phyloP scores from a whole-genome alignment of 1,140 invertebrate species.

The Pogonus chalceus region DNA sequence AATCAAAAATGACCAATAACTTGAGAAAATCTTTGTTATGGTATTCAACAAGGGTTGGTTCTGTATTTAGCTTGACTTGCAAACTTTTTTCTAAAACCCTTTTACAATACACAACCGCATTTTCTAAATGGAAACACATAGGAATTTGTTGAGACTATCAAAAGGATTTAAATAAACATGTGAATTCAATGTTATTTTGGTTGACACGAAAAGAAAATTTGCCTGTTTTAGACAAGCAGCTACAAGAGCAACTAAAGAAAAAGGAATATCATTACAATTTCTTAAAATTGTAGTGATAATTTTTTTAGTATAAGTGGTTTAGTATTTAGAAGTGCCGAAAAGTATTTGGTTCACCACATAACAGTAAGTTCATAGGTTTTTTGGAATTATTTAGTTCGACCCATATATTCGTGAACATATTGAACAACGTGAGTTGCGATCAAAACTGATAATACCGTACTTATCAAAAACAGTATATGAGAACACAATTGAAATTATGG shows the following conservation, averaged over 20 bases:
- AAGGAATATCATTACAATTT: conserved; percentile 7
- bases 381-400: conserved; percentile 18
- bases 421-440: conserved; percentile 8
- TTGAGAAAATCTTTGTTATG: too few relatives aligned
- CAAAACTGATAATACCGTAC: conserved; percentile 7
- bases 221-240: conserved; percentile 10
- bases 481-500: conserved; percentile 12
- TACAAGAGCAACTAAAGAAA: conserved; percentile 2
- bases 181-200: background rate
- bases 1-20: too few relatives aligned
- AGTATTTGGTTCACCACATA: conserved; percentile 20
- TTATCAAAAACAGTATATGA: conserved; percentile 12
- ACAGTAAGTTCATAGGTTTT: conserved; percentile 26
- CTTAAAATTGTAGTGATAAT: conserved; percentile 9
- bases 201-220: conserved; percentile 11
- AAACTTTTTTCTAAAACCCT: background rate
- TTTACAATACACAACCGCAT: conserved; percentile 3
- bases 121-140: background rate
- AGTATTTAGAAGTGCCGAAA: conserved; percentile 23
- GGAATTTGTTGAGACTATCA: conserved; percentile 1
- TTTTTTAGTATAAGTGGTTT: conserved; percentile 17
- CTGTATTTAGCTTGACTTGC: too few relatives aligned
- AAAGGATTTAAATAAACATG: background rate
- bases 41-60: too few relatives aligned
- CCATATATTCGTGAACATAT: conserved; percentile 9